Evolutionary conservation across 1,140 invertebrate genomes (phyloP).

Genomic region (Drosophila sucinea): DNA sequence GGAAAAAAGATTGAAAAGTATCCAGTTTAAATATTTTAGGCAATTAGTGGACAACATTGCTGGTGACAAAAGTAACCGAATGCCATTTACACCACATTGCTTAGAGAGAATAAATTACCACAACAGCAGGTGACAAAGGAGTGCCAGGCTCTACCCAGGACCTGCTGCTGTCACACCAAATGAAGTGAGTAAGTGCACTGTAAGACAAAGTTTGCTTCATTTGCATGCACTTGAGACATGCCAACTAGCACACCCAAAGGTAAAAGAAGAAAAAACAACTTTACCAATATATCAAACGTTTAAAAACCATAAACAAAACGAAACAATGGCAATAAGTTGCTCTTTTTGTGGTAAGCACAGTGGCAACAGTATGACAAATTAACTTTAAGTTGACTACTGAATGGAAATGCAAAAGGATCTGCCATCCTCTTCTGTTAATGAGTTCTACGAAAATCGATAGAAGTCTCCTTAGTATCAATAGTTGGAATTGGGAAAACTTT

Average conservation of each 20-base stretch:
- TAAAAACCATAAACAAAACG: constrained; percentile 68
- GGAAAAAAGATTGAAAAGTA: constrained; percentile 51
- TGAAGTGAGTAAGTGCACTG: constrained; percentile 24
- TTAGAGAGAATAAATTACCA: constrained; percentile 1
- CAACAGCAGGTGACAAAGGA: background rate
- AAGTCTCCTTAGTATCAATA: too few relatives aligned
- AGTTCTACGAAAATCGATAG: too few relatives aligned
- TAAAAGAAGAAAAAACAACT: constrained; percentile 44
- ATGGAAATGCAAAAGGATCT: too few relatives aligned
- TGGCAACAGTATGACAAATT: too few relatives aligned
- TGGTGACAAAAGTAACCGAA: constrained; percentile 10
- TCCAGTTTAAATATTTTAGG: constrained; percentile 78
- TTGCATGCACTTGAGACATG: constrained; percentile 35
- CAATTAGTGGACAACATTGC: constrained; percentile 62
- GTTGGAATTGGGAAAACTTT: too few relatives aligned
- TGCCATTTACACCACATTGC: background rate
- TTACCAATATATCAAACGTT: constrained; percentile 78
- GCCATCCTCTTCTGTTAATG: too few relatives aligned
- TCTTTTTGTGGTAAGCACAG: constrained; percentile 24
- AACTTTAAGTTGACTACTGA: too few relatives aligned
- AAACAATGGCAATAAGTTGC: constrained; percentile 49
- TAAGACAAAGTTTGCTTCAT: constrained; percentile 66
- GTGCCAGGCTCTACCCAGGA: background rate
- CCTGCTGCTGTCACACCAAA: background rate
- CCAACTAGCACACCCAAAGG: background rate